Evolutionary conservation across 2,888 invertebrate species (phyloP).

Genomic region (Callyntrura guangdongensis): DNA sequence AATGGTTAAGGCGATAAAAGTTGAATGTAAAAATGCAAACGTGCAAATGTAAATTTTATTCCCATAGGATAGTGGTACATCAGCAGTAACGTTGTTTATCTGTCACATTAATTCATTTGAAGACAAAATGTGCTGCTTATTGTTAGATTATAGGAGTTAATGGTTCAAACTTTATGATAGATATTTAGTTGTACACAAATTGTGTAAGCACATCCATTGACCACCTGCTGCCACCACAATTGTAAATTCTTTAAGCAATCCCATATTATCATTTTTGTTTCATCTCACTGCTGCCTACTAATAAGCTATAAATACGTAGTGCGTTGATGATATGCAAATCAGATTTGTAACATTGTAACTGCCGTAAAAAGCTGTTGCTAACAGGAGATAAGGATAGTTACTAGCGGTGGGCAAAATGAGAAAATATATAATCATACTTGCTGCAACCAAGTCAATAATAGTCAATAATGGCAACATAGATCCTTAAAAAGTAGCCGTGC

Average conservation of each 20-base stretch:
- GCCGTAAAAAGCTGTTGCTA: not conserved
- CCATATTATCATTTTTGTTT: not conserved
- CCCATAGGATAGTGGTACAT: not conserved
- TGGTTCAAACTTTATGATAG: constrained; percentile 45
- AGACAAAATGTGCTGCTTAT: constrained; percentile 19
- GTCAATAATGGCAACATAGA: not conserved
- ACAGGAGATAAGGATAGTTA: constrained; percentile 10
- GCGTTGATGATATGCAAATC: constrained; percentile 38
- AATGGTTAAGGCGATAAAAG: not conserved
- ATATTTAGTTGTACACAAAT: constrained; percentile 59
- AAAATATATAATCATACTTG: constrained; percentile 39
- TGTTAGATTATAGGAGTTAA: constrained; percentile 36
- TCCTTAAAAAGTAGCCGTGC: not conserved
- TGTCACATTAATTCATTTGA: constrained; percentile 52
- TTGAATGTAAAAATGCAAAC: not conserved
- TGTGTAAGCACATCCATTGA: constrained; percentile 44
- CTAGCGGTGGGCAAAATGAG: constrained; percentile 48
- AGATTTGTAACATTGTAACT: constrained; percentile 37
- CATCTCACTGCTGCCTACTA: not conserved
- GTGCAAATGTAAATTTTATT: no score
- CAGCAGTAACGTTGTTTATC: not conserved
- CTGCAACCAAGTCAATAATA: not conserved
- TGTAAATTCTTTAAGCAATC: not conserved
- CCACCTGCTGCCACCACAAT: constrained; percentile 71
- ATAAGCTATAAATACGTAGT: not conserved